Evolutionary conservation across 2,797 vertebrate species (phyloP), one percentile per base, ranked within the genome.

Genomic region (Phrynocephalus vlangalii): DNA sequence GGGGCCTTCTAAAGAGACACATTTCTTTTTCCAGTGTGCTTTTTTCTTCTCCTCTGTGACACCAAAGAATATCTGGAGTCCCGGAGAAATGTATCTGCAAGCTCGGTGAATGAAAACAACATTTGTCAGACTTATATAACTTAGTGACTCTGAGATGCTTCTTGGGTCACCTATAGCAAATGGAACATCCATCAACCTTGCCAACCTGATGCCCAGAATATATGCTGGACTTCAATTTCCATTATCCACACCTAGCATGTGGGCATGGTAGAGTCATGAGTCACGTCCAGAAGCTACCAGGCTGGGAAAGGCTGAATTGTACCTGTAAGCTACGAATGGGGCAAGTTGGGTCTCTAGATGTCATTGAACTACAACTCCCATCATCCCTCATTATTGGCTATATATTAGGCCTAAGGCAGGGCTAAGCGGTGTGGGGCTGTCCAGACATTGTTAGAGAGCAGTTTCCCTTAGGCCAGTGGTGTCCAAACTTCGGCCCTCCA

Each of bases 1-100:
- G 90, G 83, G 50, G 82, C 90, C 66, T 90, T 89, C 88, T 81
- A 91, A 92, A 77, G 87, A 86, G 79, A 89, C 92, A 44, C 10
- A 38, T 48, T 78, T 82, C 38, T 83, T 89, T 86, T 63, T 63
- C 60, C 11, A 33, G 87, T 88, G 86, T 92, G 81, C 20, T 75
- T 77, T 85, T 1, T 68, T 44, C 56, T 79, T 85, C 38, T 91
- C 85, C 52, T 85, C 16, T 79, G 2, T 66, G 28, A 13, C 77
- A 90, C 72, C 77, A 82, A 63, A 1, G 24, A 84, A 88, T 86
- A 84, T 68, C 87, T 86, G 70, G 75, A 88, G 86, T 66, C 89
- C n/a, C 71, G 82, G 90, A 63, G 86, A 56, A 84, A 90, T 86
- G 44, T 26, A 60, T 68, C 89, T 11, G 9, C 88, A 84, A 63